Evolutionary conservation across 2,888 invertebrate species (phyloP), one percentile per base, ranked within the genome.

Genomic region (Tetragonisca angustula): DNA sequence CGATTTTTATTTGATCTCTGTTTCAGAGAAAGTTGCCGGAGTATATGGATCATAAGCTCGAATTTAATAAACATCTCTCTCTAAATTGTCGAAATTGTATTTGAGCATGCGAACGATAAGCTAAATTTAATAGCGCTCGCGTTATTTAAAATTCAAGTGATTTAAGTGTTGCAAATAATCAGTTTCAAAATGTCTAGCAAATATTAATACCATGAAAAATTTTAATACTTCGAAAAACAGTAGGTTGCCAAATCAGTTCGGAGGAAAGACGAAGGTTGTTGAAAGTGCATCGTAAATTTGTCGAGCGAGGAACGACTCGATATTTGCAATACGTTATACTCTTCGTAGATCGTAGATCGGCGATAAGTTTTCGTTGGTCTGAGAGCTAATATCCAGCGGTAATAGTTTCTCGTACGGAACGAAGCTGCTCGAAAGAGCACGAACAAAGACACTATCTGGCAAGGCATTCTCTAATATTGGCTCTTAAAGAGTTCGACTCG

Each of bases 391-490:
- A 80, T 67, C 56, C 61, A 32, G 27, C 67, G 49, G 73, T 76
- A 74, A 72, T 78, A 75, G 81, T 81, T 73, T 75, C 75, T 78
- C 64, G 50, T 70, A 72, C 74, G 32, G 43, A 54, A 27, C 70
- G 74, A 67, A 56, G 43, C 61, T 56, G 75, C n/a, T 67, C 11
- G 32, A 77, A 84, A 78, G 74, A 81, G 71, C 82, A 75, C 43
- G 78, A 81, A 84, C 75, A 82, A 84, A 82, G 77, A 84, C 78
- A 78, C 77, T 81, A 75, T 78, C 62, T 75, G 68, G 43, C 68
- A 21, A 72, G 71, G 59, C 70, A 68, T 78, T 84, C 75, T 78
- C 72, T 79, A 82, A 72, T 78, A 82, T 82, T 78, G 72, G 59
- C 68, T 78, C 76, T 79, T 82, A 79, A 76, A 84, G 75, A 69